Evolutionary conservation across 2,888 invertebrate genomes (phyloP), one percentile per base, ranked within the genome.

Genomic region (Ochropleura plecta): DNA sequence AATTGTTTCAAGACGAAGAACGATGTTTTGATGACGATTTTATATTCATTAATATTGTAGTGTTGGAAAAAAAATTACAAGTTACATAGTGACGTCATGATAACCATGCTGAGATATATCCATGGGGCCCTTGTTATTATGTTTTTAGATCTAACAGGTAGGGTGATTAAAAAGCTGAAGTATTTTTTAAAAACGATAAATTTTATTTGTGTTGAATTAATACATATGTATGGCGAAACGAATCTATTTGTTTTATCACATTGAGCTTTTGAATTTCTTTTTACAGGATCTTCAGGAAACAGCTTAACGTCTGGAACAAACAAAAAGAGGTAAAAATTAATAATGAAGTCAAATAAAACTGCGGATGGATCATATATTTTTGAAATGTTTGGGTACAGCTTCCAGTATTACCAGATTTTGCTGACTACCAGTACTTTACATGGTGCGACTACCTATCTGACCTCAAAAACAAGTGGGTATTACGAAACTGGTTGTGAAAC

Each of bases 221-320:
- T 85, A 89, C 75, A 88, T 86, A 79, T 74, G 81, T 89, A 91
- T 91, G 89, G 87, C 87, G 75, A 88, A 87, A 77, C 57, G 77
- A 87, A 86, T 86, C 80, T 81, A 86, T 86, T 85, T 83, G 51
- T 62, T 65, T 73, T 93, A 94, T 94, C 94, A 94, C 94, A 93
- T 90, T 91, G 83, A 82, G 91, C 88, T 91, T 91, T 91, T 89
- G 83, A 82, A 83, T 77, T 82, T 85, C 82, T 66, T 73, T 55
- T 6, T 55, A 4, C 16, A 51, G 53, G 18, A 48, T 42, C 49
- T 42, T 62, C 64, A 67, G 40, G 57, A 10, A 40, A 51, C 73
- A 63, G 72, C 8, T 92, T 89, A 93, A 76, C 89, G 86, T 85
- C 94, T 94, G 94, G 70, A 94, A 94, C 78, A 91, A 90, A 51